A percentile compares a stretch with the other conserved stretches of the same genome.
These are phyloP conservation scores for Eupithecia subfuscata DNA, from an alignment of 2,888 invertebrate genomes.

Conservation along the genomic window DNA sequence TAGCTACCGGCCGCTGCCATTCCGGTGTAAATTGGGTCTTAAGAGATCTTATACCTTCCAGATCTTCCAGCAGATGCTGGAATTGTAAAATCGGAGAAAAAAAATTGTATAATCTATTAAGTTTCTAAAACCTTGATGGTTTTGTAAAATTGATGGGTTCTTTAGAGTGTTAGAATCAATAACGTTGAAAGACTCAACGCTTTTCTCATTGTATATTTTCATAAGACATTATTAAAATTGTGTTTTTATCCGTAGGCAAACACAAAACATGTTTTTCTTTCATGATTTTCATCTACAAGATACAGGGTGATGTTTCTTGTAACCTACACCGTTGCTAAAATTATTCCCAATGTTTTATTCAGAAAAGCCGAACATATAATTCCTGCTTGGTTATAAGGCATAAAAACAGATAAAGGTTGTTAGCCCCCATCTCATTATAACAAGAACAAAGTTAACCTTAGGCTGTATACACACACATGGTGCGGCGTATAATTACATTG, in stretches of 20 bases:
- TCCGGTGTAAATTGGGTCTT: no score
- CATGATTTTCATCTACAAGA: background rate
- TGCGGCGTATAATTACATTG: background rate
- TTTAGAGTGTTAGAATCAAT: no score
- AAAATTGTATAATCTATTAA: no score
- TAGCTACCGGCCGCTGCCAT: no score
- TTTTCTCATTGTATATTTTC: background rate
- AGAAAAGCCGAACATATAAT: constrained; percentile 14
- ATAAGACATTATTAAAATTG: background rate
- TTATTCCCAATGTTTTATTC: constrained; percentile 17
- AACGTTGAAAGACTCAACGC: no score
- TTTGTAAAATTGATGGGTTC: no score
- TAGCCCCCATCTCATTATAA: constrained; percentile 27
- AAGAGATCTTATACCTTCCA: no score
- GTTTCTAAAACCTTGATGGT: no score
- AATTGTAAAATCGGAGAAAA: no score
- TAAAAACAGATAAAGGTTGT: constrained; percentile 12
- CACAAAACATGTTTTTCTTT: constrained; percentile 7
- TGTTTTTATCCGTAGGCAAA: background rate
- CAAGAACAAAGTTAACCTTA: constrained; percentile 20
- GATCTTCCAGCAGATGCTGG: no score
- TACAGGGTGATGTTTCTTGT: background rate
- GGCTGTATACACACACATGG: background rate
- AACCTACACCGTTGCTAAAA: background rate
- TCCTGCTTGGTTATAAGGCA: background rate